A percentile compares a stretch with the other conserved stretches of the same genome.
phyloP scores from a whole-genome alignment of 2,113 vertebrate species.

The Otocyon megalotis region DNA sequence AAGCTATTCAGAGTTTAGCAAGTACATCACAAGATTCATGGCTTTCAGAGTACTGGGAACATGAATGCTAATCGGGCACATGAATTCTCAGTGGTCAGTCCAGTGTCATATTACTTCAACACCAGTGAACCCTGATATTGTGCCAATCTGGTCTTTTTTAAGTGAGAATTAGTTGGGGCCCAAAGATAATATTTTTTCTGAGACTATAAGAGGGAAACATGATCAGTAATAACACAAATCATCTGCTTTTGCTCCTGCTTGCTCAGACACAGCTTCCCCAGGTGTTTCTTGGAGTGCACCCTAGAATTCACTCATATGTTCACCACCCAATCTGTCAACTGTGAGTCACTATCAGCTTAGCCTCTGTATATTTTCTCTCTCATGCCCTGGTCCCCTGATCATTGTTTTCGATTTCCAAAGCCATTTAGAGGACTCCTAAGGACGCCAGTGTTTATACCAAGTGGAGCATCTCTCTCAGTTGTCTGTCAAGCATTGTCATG shows the following conservation, averaged over 20 bases:
- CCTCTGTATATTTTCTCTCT: background rate
- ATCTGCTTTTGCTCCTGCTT: background rate
- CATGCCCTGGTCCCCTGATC: background rate
- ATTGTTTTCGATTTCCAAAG: background rate
- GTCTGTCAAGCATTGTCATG: background rate
- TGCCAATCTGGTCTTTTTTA: background rate
- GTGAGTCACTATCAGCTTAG: background rate
- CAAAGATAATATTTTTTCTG: conserved; percentile 47
- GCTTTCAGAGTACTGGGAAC: background rate
- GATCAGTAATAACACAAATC: background rate
- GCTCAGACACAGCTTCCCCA: background rate
- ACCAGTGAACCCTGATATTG: background rate
- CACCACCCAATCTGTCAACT: background rate
- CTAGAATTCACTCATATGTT: background rate
- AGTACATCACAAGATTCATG: background rate
- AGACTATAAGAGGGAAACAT: background rate
- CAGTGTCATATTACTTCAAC: background rate
- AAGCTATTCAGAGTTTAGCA: background rate
- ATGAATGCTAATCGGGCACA: background rate
- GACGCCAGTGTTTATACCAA: background rate
- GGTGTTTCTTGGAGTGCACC: background rate
- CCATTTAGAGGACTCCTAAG: background rate
- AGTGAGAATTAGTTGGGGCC: background rate
- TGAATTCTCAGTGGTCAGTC: background rate
- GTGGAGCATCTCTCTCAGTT: background rate